Conservation (phyloP, 2,888 invertebrate genomes). For the Agrenia bidenticulata region DNA sequence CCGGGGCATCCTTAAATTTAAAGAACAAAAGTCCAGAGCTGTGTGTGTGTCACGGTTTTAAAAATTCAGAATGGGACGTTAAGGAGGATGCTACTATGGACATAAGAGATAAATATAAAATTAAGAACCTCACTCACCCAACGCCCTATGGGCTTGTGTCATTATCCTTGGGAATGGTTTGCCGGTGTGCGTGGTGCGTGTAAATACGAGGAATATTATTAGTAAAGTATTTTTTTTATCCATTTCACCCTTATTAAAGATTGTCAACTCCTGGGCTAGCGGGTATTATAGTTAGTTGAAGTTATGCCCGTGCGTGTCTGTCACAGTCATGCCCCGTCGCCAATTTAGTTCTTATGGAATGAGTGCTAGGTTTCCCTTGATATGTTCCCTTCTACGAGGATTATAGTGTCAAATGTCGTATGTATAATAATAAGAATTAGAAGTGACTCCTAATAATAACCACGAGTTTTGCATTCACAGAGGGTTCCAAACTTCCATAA, state of each 20-base stretch:
- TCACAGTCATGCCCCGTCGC: conserved; percentile 38
- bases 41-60: background rate
- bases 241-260: too few relatives aligned
- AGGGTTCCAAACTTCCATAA: background rate
- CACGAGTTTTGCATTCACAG: conserved; percentile 20
- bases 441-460: background rate
- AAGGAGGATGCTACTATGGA: conserved; percentile 6
- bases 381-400: background rate
- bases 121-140: background rate
- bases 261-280: too few relatives aligned
- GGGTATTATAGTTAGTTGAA: too few relatives aligned
- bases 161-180: too few relatives aligned
- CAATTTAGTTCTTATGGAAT: conserved; percentile 28
- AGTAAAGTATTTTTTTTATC: too few relatives aligned
- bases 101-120: conserved; percentile 9
- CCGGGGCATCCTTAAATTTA: too few relatives aligned
- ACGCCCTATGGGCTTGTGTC: too few relatives aligned
- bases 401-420: background rate
- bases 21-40: too few relatives aligned
- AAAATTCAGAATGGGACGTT: conserved; percentile 11
- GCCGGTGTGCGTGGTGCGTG: too few relatives aligned
- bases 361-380: background rate
- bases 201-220: too few relatives aligned
- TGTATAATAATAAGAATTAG: background rate
- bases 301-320: conserved; percentile 5